Evolutionary conservation across 2,888 invertebrate species (phyloP).

Genomic region (Calliphora vomitoria): DNA sequence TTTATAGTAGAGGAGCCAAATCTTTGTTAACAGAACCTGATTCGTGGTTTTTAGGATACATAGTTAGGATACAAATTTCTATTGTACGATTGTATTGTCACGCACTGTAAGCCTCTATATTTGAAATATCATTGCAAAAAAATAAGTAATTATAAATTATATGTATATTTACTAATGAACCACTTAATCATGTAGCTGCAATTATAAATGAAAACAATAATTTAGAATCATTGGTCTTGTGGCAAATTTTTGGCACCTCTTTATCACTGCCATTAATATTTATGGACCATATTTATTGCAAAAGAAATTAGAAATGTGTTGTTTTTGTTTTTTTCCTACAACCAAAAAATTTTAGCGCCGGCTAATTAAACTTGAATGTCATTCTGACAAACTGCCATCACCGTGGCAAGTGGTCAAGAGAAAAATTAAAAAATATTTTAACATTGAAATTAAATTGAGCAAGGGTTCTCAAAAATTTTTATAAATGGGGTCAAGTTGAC

Average conservation of each 20-base stretch:
- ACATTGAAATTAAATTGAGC: slow-evolving; percentile 28
- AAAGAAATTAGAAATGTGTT: background rate
- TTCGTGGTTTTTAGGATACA: too few relatives aligned
- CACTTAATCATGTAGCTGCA: background rate
- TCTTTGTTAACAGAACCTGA: too few relatives aligned
- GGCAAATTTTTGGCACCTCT: slow-evolving; percentile 16
- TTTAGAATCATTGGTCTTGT: background rate
- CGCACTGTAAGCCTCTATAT: too few relatives aligned
- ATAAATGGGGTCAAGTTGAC: slow-evolving; percentile 29
- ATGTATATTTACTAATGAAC: background rate
- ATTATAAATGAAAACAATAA: background rate
- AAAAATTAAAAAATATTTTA: slow-evolving; percentile 1
- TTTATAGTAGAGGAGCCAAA: too few relatives aligned
- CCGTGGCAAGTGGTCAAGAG: background rate
- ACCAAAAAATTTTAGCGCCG: slow-evolving; percentile 9
- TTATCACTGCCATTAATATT: slow-evolving; percentile 16
- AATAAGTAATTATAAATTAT: too few relatives aligned
- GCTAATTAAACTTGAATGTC: slow-evolving; percentile 37
- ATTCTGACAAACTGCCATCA: background rate
- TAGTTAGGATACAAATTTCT: too few relatives aligned
- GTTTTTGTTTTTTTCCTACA: background rate
- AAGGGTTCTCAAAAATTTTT: background rate
- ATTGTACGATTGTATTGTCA: too few relatives aligned
- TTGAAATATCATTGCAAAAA: too few relatives aligned
- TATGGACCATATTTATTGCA: background rate